These are phyloP conservation scores for Myiozetetes cayanensis DNA, from an alignment of 2,113 vertebrate species.

Conservation along the genomic window DNA sequence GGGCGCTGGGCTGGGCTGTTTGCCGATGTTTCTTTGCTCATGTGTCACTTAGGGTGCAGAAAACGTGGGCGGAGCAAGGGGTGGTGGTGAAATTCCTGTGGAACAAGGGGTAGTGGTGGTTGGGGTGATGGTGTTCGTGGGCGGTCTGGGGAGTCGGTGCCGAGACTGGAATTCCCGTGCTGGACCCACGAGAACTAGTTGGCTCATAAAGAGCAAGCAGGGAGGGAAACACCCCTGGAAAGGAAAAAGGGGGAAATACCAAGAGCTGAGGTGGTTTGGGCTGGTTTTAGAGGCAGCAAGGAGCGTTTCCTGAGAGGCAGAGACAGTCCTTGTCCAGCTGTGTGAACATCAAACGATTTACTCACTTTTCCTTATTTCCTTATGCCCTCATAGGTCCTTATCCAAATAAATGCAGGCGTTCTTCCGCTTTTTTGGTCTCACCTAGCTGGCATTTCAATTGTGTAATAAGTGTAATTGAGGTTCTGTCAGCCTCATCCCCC, in stretches of 20 bases:
- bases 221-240: too few species aligned
- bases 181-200: background rate
- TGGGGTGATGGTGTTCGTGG: background rate
- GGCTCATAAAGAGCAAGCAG: rapidly evolving
- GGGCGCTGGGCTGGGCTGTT: too few species aligned
- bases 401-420: background rate
- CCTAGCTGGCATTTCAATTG: rapidly evolving
- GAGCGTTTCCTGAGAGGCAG: too few species aligned
- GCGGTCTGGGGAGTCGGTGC: background rate
- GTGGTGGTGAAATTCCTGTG: background rate
- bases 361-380: rapidly evolving
- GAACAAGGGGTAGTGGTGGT: background rate
- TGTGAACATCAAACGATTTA: background rate
- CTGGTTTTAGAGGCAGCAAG: background rate
- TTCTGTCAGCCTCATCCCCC: background rate
- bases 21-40: background rate
- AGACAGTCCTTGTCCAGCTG: background rate
- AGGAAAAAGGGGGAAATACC: too few species aligned
- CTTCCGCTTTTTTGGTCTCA: background rate
- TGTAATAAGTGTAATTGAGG: background rate
- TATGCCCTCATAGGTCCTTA: rapidly evolving
- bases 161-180: background rate
- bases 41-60: background rate
- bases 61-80: too few species aligned
- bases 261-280: background rate